Percentiles rank a stretch among this genome's conserved stretches.
These are phyloP conservation scores for Hiodon tergisus DNA, from an alignment of 2,113 vertebrate species.

Conservation along the genomic window DNA sequence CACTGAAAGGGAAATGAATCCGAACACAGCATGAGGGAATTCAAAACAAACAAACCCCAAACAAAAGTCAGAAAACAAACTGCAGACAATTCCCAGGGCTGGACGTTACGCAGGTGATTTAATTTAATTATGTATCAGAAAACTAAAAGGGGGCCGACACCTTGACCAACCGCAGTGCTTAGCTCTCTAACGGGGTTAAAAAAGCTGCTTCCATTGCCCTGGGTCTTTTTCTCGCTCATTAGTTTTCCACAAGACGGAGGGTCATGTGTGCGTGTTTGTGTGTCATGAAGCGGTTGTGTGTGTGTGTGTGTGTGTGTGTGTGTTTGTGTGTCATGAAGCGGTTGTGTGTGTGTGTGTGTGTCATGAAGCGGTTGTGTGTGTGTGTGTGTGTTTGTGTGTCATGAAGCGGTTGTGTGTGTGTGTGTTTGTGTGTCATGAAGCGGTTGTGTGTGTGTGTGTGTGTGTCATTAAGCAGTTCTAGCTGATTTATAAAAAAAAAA, in stretches of 20 bases:
- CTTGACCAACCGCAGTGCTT: no score
- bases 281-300: background rate
- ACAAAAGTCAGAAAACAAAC: background rate
- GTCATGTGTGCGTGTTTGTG: background rate
- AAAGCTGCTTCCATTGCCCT: no score
- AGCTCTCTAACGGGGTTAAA: no score
- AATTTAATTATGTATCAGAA: background rate
- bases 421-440: background rate
- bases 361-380: no score
- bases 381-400: no score
- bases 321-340: background rate
- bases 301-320: background rate
- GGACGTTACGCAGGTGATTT: no score
- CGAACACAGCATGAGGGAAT: background rate
- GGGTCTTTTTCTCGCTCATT: no score
- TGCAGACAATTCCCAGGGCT: background rate
- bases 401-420: no score
- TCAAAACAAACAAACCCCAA: slow-evolving; percentile 3
- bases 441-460: background rate
- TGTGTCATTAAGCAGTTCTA: background rate
- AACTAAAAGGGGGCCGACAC: no score
- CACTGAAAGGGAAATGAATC: background rate
- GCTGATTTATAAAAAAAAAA: no score
- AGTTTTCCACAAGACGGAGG: background rate
- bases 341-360: no score